Percentiles rank a stretch among this genome's conserved stretches.
Conservation (phyloP, 37 sponge, comb jelly and placozoan genomes). For the Spongia lamella region DNA sequence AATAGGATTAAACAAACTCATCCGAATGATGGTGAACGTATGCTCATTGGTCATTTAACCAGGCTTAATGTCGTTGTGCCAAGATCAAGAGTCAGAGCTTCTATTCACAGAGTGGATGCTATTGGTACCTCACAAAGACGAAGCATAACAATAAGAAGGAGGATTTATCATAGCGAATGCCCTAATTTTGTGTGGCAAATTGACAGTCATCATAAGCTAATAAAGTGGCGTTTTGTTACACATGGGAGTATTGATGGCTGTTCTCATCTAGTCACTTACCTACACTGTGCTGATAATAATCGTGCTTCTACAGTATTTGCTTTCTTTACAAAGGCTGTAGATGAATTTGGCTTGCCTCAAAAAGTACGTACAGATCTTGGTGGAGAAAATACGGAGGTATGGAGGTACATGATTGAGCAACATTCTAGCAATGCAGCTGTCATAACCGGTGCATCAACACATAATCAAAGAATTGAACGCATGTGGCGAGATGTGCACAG, state of each 20-base stretch:
- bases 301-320: background rate
- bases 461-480: too few species aligned
- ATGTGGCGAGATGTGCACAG: conserved; percentile 10
- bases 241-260: conserved; percentile 21
- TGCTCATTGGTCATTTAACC: too few species aligned
- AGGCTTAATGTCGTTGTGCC: too few species aligned
- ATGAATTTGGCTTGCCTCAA: too few species aligned
- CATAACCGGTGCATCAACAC: background rate
- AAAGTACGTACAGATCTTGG: conserved; percentile 22
- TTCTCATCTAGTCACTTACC: background rate
- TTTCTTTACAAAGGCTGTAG: background rate
- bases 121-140: conserved; percentile 4
- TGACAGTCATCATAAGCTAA: too few species aligned
- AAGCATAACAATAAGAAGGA: conserved; percentile 13
- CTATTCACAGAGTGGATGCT: conserved; percentile 16
- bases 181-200: conserved; percentile 12
- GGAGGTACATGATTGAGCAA: too few species aligned
- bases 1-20: too few species aligned
- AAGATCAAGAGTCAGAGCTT: conserved; percentile 6
- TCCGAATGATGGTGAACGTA: too few species aligned
- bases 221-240: too few species aligned
- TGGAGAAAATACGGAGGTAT: too few species aligned
- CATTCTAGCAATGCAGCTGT: background rate
- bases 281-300: too few species aligned
- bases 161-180: conserved; percentile 3